Percentiles rank a stretch among this genome's conserved stretches.
phyloP scores from a whole-genome alignment of 1,140 invertebrate genomes.

The Drosophila pectinifera region DNA sequence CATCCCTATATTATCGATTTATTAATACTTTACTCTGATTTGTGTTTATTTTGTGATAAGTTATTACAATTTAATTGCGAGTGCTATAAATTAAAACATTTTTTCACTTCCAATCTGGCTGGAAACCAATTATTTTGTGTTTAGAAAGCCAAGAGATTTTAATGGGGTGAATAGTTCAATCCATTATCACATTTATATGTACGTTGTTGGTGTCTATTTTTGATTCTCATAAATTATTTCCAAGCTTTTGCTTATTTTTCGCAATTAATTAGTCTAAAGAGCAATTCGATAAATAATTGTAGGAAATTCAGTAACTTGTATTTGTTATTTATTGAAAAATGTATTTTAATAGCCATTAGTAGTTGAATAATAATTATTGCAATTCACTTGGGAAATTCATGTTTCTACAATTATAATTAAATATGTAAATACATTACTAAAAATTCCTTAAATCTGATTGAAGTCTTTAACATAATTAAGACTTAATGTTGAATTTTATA shows the following conservation, averaged over 20 bases:
- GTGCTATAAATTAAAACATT: neutral
- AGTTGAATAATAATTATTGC: too few relatives aligned
- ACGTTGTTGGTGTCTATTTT: neutral
- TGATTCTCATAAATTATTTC: neutral
- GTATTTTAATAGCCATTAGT: neutral
- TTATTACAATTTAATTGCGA: neutral
- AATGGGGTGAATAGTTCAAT: neutral
- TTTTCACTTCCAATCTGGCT: neutral
- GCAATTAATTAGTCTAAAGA: neutral
- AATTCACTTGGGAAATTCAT: too few relatives aligned
- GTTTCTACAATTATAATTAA: too few relatives aligned
- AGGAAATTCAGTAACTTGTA: too few relatives aligned
- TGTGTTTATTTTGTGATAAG: too few relatives aligned
- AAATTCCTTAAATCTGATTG: neutral
- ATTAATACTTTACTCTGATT: too few relatives aligned
- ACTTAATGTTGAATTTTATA: too few relatives aligned
- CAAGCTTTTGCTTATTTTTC: neutral
- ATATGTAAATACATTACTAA: neutral
- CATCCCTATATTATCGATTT: neutral
- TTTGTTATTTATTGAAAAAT: neutral
- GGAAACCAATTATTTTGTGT: neutral
- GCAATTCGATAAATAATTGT: neutral
- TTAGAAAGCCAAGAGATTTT: neutral
- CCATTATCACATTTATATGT: neutral
- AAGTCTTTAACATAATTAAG: too few relatives aligned